phyloP scores from a whole-genome alignment of 2,113 vertebrate genomes.

The Crotalus helleri region DNA sequence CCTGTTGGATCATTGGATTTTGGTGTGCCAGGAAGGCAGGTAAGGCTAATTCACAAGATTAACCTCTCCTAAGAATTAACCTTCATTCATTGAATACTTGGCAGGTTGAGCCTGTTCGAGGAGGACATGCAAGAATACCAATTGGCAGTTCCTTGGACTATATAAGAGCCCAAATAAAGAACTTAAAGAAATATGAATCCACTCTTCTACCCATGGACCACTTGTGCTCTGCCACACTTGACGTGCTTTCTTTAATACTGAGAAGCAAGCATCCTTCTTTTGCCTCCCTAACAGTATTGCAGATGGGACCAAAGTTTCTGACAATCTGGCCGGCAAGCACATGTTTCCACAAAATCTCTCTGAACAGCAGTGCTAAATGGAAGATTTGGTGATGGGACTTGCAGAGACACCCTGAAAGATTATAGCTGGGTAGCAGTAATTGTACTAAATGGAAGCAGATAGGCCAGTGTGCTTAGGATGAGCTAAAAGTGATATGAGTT shows the following conservation, averaged over 20 bases:
- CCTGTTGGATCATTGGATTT: neutral
- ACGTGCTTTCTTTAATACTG: neutral
- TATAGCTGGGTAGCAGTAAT: no score
- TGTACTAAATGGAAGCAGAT: no score
- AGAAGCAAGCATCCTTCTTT: neutral
- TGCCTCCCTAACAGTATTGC: neutral
- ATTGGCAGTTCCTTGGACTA: neutral
- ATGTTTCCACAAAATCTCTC: neutral
- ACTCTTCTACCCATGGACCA: neutral
- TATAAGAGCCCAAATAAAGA: neutral
- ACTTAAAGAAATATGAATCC: neutral
- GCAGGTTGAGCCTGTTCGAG: neutral
- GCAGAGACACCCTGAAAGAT: neutral
- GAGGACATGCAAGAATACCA: neutral
- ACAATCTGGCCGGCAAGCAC: neutral
- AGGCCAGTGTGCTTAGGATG: no score
- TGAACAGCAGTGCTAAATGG: neutral
- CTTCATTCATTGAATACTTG: neutral
- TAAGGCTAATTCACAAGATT: neutral
- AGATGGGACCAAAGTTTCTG: neutral
- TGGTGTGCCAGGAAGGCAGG: neutral
- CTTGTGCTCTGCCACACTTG: neutral
- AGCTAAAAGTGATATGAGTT: no score
- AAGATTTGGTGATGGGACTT: neutral
- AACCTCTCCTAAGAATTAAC: neutral